These are phyloP conservation scores for Aurelia aurita DNA, from an alignment of 30 jellyfish, hydroid and myxozoan species.

Conservation along the genomic window DNA sequence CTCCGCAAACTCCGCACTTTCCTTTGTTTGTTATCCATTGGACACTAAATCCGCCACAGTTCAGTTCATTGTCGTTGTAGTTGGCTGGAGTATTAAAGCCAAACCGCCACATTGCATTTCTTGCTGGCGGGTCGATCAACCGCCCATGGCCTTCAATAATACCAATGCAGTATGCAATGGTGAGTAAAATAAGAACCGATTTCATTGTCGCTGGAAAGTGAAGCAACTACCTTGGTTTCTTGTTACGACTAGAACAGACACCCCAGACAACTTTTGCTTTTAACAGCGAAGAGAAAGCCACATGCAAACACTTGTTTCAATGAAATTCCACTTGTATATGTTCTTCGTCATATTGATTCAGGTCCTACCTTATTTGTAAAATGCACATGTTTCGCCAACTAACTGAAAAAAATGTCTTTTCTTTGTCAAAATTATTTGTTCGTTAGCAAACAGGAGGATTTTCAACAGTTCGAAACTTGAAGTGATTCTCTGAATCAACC, in stretches of 20 bases:
- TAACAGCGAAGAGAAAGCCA: slow-evolving; percentile 11
- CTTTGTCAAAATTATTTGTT: no score
- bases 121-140: slow-evolving; percentile 75
- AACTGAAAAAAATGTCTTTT: no score
- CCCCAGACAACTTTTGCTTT: not conserved
- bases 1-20: slow-evolving; percentile 93
- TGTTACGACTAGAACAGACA: no score
- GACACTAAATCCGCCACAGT: slow-evolving; percentile 84
- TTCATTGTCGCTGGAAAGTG: not conserved
- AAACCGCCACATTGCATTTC: slow-evolving; percentile 88
- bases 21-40: slow-evolving; percentile 82
- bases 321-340: not conserved
- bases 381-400: no score
- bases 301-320: not conserved
- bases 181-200: not conserved
- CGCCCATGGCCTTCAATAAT: slow-evolving; percentile 75
- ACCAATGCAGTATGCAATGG: not conserved
- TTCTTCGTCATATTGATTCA: no score
- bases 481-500: no score
- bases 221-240: no score
- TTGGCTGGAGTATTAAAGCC: slow-evolving; percentile 72
- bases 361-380: no score
- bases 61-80: slow-evolving; percentile 85
- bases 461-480: no score
- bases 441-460: no score